Base-by-base conservation (phyloP, 2,797 vertebrate species). In the Microctenopoma lineatum region DNA sequence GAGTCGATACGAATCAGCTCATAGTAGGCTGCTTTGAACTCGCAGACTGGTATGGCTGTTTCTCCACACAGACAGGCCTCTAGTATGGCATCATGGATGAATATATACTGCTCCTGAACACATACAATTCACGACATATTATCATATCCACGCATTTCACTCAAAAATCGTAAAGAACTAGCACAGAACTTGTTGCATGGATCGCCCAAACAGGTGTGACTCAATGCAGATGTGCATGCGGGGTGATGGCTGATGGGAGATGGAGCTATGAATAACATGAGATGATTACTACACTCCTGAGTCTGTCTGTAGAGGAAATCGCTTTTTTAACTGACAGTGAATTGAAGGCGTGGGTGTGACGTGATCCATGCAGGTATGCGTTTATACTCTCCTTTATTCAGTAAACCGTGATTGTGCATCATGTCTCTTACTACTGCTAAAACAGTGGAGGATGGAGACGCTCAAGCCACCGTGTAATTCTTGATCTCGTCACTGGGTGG, bases 1-100 rank as follows among this genome's bases (percentile, higher is more conserved):
- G 97, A 98, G 90, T 99, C 98, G 92, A 99, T 98, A 92, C 98
- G 95, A 92, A 98, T 98, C 95, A 99, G 97, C 92, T 99, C 98
- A 79, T 99, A 99, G 92, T 97, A 98, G 34, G 98, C 96, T 47
- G 96, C 97, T 94, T 99, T 99, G 91, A 97, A 98, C 94, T 99
- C 98, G 1, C 97, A 98, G 62, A 96, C 96, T 4, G 97, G 97
- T 79, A 99, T 99, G 79, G 97, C 97, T 52, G 98, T 99, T 92
- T 99, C 98, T 79, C 98, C 98, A 87, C 98, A 99, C 41, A 99
- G 92, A 91, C 98, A 99, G 18, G 98, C 98, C 94, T 99, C 98
- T 78, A 99, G 91, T 81, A 99, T 99, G 90, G 98, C 98, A 64
- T 99, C 98, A 16, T 99, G 98, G 94, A 99, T 99, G 93, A 99